phyloP scores from a whole-genome alignment of 2,888 invertebrate genomes.

The Pimpla rufipes region DNA sequence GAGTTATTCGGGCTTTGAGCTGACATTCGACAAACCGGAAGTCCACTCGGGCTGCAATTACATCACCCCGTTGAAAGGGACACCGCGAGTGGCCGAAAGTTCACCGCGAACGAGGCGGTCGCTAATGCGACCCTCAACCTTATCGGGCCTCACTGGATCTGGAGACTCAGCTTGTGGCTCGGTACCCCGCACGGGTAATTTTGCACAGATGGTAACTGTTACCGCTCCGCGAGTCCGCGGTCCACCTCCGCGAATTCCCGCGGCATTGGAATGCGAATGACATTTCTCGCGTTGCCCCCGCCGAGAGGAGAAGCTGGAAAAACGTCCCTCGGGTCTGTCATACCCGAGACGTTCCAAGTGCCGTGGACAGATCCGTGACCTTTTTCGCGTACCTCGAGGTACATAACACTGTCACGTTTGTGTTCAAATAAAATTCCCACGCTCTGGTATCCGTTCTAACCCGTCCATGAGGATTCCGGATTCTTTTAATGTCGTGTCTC shows the following conservation, averaged over 20 bases:
- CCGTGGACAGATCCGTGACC: constrained; percentile 17
- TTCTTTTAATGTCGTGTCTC: too few relatives aligned
- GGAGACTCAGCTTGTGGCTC: not conserved
- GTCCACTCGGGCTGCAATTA: not conserved
- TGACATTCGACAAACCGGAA: not conserved
- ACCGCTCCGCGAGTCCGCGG: not conserved
- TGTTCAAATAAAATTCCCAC: not conserved
- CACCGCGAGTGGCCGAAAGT: constrained; percentile 4
- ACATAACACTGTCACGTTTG: not conserved
- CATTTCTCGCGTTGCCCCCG: constrained; percentile 32
- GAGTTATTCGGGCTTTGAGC: not conserved
- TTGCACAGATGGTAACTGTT: not conserved
- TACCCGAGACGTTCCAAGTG: not conserved
- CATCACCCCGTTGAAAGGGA: not conserved
- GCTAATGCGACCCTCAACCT: constrained; percentile 3
- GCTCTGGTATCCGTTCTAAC: not conserved
- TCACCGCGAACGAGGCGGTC: not conserved
- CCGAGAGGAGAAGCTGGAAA: not conserved
- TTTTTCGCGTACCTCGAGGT: constrained; percentile 6
- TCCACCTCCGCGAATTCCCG: constrained; percentile 24
- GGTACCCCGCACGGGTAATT: not conserved
- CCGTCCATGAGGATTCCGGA: too few relatives aligned
- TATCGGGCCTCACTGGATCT: not conserved
- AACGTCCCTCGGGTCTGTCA: constrained; percentile 8
- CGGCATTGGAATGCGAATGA: constrained; percentile 24